Evolutionary conservation across 2,113 vertebrate genomes (phyloP).

Genomic region (Columba janthina): DNA sequence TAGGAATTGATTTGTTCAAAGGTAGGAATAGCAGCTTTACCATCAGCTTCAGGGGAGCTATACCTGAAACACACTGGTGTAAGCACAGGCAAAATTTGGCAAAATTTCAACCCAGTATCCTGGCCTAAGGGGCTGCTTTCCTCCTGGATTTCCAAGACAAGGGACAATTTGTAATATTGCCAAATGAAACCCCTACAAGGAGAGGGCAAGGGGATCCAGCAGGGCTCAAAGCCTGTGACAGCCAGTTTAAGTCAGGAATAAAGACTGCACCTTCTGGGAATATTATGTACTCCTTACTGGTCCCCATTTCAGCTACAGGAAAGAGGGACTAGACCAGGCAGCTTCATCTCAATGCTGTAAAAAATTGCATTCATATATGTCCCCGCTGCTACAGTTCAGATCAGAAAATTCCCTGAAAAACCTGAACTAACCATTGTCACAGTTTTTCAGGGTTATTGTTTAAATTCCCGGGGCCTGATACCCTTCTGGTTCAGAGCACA

Average conservation of each 20-base stretch:
- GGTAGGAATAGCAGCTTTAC: background rate
- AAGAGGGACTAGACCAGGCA: background rate
- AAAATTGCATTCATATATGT: background rate
- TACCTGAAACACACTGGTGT: background rate
- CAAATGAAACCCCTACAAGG: background rate
- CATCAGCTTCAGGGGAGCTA: background rate
- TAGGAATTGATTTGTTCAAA: background rate
- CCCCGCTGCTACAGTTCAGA: background rate
- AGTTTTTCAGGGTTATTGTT: background rate
- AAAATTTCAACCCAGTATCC: background rate
- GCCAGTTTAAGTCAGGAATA: slow-evolving; percentile 4
- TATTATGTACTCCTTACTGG: background rate
- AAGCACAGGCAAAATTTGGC: background rate
- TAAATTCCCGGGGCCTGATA: background rate
- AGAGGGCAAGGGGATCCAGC: background rate
- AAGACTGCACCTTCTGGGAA: background rate
- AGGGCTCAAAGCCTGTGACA: background rate
- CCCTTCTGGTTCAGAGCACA: background rate
- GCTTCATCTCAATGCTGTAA: background rate
- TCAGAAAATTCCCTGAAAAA: background rate
- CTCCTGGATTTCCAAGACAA: background rate
- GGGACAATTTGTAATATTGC: background rate
- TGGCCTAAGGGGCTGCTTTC: background rate
- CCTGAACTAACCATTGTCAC: background rate
- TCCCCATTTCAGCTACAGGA: background rate